These are phyloP conservation scores for Nudaria mundana DNA, from an alignment of 2,888 invertebrate genomes.

Conservation along the genomic window DNA sequence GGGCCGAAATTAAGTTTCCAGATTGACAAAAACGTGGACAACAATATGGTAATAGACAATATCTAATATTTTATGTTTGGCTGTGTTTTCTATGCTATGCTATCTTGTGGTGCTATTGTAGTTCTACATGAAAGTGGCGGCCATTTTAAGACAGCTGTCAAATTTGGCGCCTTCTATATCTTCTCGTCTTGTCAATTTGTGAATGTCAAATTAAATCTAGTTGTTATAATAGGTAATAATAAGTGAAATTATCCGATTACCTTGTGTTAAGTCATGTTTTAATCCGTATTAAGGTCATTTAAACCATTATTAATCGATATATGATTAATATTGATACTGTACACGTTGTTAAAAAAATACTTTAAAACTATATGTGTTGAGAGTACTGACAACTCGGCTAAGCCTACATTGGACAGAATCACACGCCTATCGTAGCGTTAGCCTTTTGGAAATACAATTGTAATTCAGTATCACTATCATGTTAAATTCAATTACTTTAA, in stretches of 20 bases:
- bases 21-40: conserved; percentile 57
- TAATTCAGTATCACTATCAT: too few species aligned
- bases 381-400: too few species aligned
- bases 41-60: conserved; percentile 26
- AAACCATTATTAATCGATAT: background rate
- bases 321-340: conserved; percentile 2
- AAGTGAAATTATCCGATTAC: conserved; percentile 11
- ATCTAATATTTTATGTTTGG: conserved; percentile 35
- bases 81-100: conserved; percentile 42
- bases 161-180: conserved; percentile 40
- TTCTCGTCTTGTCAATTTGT: conserved; percentile 31
- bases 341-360: too few species aligned
- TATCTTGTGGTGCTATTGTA: conserved; percentile 39
- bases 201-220: conserved; percentile 26
- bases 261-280: conserved; percentile 12
- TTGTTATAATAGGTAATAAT: conserved; percentile 17
- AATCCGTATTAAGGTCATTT: conserved; percentile 6
- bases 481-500: too few species aligned
- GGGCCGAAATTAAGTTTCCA: conserved; percentile 83
- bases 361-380: too few species aligned
- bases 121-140: conserved; percentile 37
- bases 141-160: conserved; percentile 39
- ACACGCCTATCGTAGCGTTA: too few species aligned
- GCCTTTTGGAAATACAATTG: too few species aligned
- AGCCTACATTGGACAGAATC: too few species aligned